Base-by-base conservation (phyloP, 2,888 invertebrate species). In the Phasia obesa region DNA sequence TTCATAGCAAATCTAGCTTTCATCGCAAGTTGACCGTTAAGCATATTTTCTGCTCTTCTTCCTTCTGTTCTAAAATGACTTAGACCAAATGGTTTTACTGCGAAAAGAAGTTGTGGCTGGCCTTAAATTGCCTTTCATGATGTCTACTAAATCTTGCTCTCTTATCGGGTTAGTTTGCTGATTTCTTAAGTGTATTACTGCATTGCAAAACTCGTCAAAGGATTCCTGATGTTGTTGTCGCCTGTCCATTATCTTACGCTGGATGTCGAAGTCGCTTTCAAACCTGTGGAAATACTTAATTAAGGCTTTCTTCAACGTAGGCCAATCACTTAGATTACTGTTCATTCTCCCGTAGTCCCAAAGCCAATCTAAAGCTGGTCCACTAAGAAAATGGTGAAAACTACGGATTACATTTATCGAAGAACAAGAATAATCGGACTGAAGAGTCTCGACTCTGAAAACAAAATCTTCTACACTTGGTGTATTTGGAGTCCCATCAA, bases 21-120 rank as follows among this genome's bases (percentile, higher is more conserved):
- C 2, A 17, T 27, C 0, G 27, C 6, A 4, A 27, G 17, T 27
- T 53, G 53, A 7, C 35, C 51, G 19, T 31, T n/a, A n/a, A n/a
- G n/a, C n/a, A n/a, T n/a, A n/a, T n/a, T n/a, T n/a, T n/a, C n/a
- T 67, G 53, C 53, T 25, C 64, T 64, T 21, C 49, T 47, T 4
- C 47, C 64, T 49, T 64, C 64, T 15, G 47, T 49, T 15, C 64
- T 19, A 3, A 64, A 49, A 6, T 64, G 64, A 4, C 31, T 49
- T 6, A 64, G 15, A 11, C 60, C 42, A 7, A 42, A 23, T 7
- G 23, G 60, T 35, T 42, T 15, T 23, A 60, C 38, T 1, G 38
- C 49, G 27, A 64, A 64, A 0, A 44, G 25, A 2, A 42, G n/a
- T 17, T 62, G 44, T 17, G 25, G 27, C 25, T 3, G 64, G 64